Percentiles rank a stretch among this genome's conserved stretches.
Conservation (phyloP, 92 coral and sea anemone species). For the Zoanthus sociatus region DNA sequence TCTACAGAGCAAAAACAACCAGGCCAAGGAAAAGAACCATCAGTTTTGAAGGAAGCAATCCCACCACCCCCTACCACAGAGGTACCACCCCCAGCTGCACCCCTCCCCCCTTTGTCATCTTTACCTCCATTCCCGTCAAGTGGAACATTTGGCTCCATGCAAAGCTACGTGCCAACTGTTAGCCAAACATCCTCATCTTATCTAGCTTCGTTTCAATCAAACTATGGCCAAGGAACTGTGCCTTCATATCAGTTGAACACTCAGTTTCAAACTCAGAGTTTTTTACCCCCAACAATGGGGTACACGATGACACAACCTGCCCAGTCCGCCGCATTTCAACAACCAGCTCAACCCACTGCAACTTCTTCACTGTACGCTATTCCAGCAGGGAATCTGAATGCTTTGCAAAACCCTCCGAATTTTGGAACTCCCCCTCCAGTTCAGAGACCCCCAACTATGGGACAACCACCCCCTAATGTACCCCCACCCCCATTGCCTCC, state of each 20-base stretch:
- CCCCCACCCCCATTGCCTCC: conserved; percentile 88
- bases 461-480: conserved; percentile 73
- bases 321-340: conserved; percentile 60
- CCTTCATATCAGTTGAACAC: conserved; percentile 69
- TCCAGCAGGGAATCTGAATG: conserved; percentile 70
- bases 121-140: conserved; percentile 26
- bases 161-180: conserved; percentile 21
- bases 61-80: conserved; percentile 52
- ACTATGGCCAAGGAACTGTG: conserved; percentile 56
- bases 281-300: conserved; percentile 74
- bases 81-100: conserved; percentile 38
- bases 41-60: conserved; percentile 4
- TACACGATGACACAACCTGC: conserved; percentile 66
- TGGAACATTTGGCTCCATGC: conserved; percentile 32
- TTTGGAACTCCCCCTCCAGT: conserved; percentile 76
- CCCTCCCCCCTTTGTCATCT: conserved; percentile 39
- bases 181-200: conserved; percentile 10
- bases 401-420: conserved; percentile 74
- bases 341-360: conserved; percentile 67
- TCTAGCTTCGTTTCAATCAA: conserved; percentile 29
- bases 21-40: conserved; percentile 65
- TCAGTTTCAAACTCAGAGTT: conserved; percentile 74
- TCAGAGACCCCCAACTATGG: conserved; percentile 62
- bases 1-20: conserved; percentile 69
- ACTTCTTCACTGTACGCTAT: conserved; percentile 74